Base-by-base conservation (phyloP, 2,888 invertebrate genomes). In the Aphrophora alni region DNA sequence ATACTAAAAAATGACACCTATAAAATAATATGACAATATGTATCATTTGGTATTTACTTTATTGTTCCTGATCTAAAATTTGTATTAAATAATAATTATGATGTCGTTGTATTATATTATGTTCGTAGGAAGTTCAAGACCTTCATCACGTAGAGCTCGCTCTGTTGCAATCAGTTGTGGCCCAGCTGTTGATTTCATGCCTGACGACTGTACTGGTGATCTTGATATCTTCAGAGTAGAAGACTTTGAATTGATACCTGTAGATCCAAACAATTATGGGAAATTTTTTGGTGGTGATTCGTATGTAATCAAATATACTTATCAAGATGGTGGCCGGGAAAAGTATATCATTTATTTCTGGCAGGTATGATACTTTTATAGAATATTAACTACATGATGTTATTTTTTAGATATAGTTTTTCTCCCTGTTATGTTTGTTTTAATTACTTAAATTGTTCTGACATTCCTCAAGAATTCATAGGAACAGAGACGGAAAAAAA, bases 131-230 rank as follows among this genome's bases (percentile, higher is more conserved):
- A 21, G 59, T 21, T 21, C 59, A 5, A 59, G 59, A 59, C 1
- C 4, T 2, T 59, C 59, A 5, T 59, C 59, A 38, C 70, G 81
- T 0, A 78, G 75, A n/a, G 26, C 26, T 74, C 78, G 81, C 25
- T 78, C 81, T 26, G 75, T 90, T 21, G 89, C 89, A 81, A 90
- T 90, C 87, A 90, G 89, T 84, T 90, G 90, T 26, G 93, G 94
- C 0, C 87, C 91, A 0, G 93, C 93, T 8, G 86, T 88, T 12
- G 83, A 93, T 0, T 94, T 93, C 87, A 93, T 95, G 93, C 95
- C 95, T 0, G 95, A 95, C 86, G 90, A 92, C 83, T 95, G 93
- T 0, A 89, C 91, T 24, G 94, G 94, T 0, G 87, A 88, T 71
- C 88, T 90, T 0, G 88, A 89, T 59, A 87, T 91, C 0, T 90